A percentile compares a stretch with the other conserved stretches of the same genome.
These are phyloP conservation scores for Tinea pellionella DNA, from an alignment of 2,888 invertebrate genomes.

Conservation along the genomic window DNA sequence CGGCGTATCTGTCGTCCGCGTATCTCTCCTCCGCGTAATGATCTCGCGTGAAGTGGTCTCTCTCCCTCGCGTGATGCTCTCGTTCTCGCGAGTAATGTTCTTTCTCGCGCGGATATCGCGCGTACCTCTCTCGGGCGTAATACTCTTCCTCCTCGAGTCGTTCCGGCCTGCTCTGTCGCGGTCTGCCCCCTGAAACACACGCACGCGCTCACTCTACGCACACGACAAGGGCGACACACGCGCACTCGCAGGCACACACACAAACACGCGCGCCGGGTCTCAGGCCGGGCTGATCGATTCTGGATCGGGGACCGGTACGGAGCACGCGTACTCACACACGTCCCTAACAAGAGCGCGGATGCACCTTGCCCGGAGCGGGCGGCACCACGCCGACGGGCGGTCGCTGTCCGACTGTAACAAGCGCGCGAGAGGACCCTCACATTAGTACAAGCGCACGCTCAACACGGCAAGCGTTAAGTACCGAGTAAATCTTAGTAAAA, in stretches of 20 bases:
- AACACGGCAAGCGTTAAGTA: constrained; percentile 1
- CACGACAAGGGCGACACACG: neutral
- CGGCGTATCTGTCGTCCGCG: constrained; percentile 34
- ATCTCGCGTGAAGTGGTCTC: constrained; percentile 48
- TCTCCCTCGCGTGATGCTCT: constrained; percentile 38
- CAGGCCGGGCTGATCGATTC: constrained; percentile 15
- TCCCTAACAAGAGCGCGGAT: constrained; percentile 37
- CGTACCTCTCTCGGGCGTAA: constrained; percentile 42
- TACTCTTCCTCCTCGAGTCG: constrained; percentile 70
- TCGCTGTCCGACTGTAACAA: constrained; percentile 24
- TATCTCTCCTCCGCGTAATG: constrained; percentile 42
- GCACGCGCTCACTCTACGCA: neutral
- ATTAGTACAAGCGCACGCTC: constrained; percentile 48
- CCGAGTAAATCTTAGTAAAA: constrained; percentile 3
- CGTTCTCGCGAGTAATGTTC: constrained; percentile 27
- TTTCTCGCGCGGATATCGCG: constrained; percentile 33
- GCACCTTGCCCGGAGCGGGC: constrained; percentile 58
- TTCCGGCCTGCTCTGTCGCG: constrained; percentile 44
- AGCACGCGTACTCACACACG: constrained; percentile 9
- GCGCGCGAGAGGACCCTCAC: constrained; percentile 15
- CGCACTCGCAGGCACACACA: neutral
- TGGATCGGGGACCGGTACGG: neutral
- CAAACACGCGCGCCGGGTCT: neutral
- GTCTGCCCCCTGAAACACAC: constrained; percentile 36
- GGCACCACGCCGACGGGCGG: constrained; percentile 43